These are phyloP conservation scores for Cheirogaleus major DNA, from an alignment of 2,797 vertebrate species.

Conservation along the genomic window DNA sequence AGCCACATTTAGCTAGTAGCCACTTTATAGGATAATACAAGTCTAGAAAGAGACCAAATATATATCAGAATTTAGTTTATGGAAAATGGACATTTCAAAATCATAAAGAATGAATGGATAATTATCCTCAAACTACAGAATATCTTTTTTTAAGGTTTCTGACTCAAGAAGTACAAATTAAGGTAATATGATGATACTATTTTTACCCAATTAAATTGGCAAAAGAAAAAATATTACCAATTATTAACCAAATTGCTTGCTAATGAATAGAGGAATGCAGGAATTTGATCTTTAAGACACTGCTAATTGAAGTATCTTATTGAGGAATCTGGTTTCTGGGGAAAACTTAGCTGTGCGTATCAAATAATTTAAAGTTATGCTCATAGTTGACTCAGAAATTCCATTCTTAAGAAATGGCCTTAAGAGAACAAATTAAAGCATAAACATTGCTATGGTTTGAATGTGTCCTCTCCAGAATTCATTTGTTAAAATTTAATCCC, in stretches of 20 bases:
- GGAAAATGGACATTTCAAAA: not conserved
- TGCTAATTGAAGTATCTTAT: not conserved
- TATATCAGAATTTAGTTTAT: not conserved
- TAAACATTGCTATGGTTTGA: not conserved
- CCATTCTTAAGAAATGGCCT: not conserved
- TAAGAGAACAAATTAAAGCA: not conserved
- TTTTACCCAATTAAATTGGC: not conserved
- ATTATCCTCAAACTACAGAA: not conserved
- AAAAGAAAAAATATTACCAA: not conserved
- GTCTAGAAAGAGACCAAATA: not conserved
- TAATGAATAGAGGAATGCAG: not conserved
- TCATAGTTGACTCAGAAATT: not conserved
- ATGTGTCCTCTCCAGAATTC: not conserved
- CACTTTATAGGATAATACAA: not conserved
- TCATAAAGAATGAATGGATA: not conserved
- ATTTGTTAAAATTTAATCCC: not conserved
- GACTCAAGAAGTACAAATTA: conserved; percentile 34
- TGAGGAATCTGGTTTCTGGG: conserved; percentile 7
- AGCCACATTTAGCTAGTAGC: not conserved
- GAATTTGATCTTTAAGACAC: conserved; percentile 25
- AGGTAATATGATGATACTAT: not conserved
- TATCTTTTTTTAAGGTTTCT: not conserved
- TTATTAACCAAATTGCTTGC: conserved; percentile 3
- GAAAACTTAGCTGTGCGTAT: not conserved
- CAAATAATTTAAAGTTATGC: conserved; percentile 33